Evolutionary conservation across 1,140 invertebrate genomes (phyloP), one percentile per base, ranked within the genome.

Genomic region (Drosophila kohkoa): DNA sequence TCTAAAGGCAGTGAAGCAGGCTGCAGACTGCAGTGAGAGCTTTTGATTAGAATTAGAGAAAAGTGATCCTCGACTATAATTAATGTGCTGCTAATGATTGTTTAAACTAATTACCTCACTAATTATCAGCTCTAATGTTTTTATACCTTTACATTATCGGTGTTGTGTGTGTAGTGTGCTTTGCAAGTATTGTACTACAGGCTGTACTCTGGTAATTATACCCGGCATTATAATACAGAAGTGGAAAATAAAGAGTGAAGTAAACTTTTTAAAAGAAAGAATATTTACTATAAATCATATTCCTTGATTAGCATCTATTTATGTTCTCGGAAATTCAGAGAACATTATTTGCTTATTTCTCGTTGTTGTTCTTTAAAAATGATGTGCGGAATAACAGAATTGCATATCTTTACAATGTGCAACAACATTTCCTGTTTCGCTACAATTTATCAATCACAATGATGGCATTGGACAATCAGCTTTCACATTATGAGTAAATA

Each of bases 401-500:
- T 20, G 13, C 16, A 43, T 57, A 54, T 74, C 16, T 57, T 28
- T 16, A 38, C 6, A 16, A 48, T 16, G 16, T 49, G 16, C 15
- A 30, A 15, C n/a, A 13, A 68, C 55, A 70, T 66, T 85, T 85
- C 82, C 81, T 86, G 81, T 86, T 78, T 72, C 66, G 49, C 73
- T 63, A 74, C 65, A 63, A 62, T 67, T 80, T 85, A 77, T 83
- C 68, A 55, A 60, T 38, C 13, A 67, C 69, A 77, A 52, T 2
- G 28, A 83, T 66, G 76, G 43, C 51, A 63, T 45, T 65, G 38
- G n/a, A 16, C 51, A 54, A 77, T 69, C 62, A 63, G 45, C 7
- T 11, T 48, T 8, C 35, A 38, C 35, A 38, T 38, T 38, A 38
- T 38, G 35, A 38, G 10, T 38, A 38, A 38, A 38, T 38, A 38